Evolutionary conservation across 37 sponge, comb jelly and placozoan species (phyloP).

Genomic region (Chondrosia reniformis): DNA sequence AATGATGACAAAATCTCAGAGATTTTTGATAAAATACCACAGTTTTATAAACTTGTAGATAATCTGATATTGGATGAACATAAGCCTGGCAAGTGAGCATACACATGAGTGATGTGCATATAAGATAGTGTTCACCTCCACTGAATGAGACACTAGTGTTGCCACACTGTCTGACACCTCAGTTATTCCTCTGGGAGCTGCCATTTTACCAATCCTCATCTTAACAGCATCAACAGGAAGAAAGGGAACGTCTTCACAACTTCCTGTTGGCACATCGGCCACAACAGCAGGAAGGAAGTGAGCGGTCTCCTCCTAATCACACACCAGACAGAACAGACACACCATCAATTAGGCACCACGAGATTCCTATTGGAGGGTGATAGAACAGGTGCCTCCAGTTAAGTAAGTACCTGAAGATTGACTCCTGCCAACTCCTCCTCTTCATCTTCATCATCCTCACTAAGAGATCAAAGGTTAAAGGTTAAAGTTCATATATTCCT

Average conservation of each 20-base stretch:
- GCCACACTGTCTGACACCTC: conserved; percentile 47
- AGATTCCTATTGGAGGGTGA: background rate
- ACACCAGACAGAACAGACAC: background rate
- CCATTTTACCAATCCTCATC: conserved; percentile 19
- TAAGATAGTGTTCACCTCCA: conserved; percentile 30
- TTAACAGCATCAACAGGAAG: conserved; percentile 17
- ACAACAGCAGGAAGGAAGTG: conserved; percentile 58
- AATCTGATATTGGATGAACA: too few species aligned
- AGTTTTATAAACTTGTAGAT: too few species aligned
- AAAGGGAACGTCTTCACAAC: conserved; percentile 35
- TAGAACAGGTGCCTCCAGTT: background rate
- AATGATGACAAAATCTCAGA: too few species aligned
- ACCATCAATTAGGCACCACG: too few species aligned
- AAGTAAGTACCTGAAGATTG: conserved; percentile 50
- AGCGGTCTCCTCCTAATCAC: conserved; percentile 58
- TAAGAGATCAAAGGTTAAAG: background rate
- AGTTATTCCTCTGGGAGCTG: conserved; percentile 42
- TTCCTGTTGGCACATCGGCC: conserved; percentile 1
- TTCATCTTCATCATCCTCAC: conserved; percentile 70
- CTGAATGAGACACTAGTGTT: conserved; percentile 63
- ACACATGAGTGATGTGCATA: background rate
- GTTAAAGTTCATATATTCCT: background rate
- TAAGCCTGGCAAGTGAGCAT: background rate
- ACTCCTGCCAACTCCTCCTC: conserved; percentile 46
- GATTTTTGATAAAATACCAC: too few species aligned